Percentiles rank a stretch among this genome's conserved stretches.
phyloP scores from a whole-genome alignment of 2,113 vertebrate species.

The Ceratotherium simum region DNA sequence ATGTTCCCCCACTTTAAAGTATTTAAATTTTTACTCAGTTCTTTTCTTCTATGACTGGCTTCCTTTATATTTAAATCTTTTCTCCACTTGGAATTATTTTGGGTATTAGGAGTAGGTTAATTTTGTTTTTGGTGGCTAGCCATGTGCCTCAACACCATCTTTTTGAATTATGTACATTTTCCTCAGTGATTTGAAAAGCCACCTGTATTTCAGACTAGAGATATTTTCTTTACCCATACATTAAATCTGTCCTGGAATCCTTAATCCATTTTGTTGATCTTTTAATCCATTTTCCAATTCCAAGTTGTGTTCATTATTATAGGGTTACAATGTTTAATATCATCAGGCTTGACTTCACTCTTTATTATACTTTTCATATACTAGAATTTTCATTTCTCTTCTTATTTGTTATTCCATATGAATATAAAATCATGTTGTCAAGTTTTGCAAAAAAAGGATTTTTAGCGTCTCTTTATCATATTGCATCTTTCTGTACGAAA shows the following conservation, averaged over 20 bases:
- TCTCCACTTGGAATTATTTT: neutral
- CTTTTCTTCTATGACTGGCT: neutral
- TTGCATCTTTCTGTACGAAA: neutral
- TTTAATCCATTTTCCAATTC: conserved; percentile 5
- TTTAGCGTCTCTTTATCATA: neutral
- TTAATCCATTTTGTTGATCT: neutral
- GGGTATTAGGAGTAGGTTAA: neutral
- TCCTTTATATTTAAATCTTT: neutral
- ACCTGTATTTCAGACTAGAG: neutral
- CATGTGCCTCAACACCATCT: neutral
- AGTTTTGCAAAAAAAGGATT: neutral
- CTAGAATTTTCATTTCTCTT: neutral
- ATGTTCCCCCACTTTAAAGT: neutral
- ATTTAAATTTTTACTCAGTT: neutral
- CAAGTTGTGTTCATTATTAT: neutral
- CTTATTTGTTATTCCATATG: neutral
- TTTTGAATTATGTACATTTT: neutral
- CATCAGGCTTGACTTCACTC: neutral
- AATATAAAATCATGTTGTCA: neutral
- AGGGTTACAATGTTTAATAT: neutral
- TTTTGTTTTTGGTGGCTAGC: neutral
- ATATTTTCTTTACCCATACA: neutral
- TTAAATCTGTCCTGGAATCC: neutral
- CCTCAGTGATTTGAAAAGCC: conserved; percentile 6
- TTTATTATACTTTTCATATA: neutral